Base-by-base conservation (phyloP, 1,140 invertebrate species). In the Hycleus cichorii region DNA sequence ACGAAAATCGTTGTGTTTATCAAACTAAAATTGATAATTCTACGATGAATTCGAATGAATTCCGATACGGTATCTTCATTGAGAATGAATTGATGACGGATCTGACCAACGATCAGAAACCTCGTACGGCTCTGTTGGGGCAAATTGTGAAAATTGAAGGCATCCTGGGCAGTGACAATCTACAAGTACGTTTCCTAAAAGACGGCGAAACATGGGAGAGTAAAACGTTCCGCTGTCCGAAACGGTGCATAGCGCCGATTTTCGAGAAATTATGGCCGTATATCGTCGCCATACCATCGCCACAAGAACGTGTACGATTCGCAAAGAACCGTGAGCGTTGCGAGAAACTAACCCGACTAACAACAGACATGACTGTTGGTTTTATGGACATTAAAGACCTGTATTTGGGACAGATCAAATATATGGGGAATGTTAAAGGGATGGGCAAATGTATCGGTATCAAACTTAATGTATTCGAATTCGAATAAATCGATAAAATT, bases 371-470 rank as follows among this genome's bases (percentile, higher is more conserved):
- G 46, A 59, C 71, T 49, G 68, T 78, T 4, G 69, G 67, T 32
- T 72, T 76, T 46, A 61, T 58, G 25, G 67, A 66, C 49, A 60
- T 57, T 24, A 65, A 68, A 56, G 74, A 64, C 59, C 66, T 75
- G 49, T 69, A 57, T 58, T 64, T 72, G 53, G 74, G 71, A 25
- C 72, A 70, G 50, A 72, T 82, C 53, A 80, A 74, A 64, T 81
- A 75, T 61, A 78, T 80, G 49, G 80, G 80, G 32, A 67, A 68
- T 57, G 78, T 81, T 44, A 64, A 71, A 52, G 76, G 80, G 51
- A 62, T 80, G 18, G 79, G 79, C 40, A 75, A 77, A 67, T 80
- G 80, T 64, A 80, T 79, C 72, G 80, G 78, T 26, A 68, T 83
- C 53, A 77, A 81, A 63, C 58, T 82, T 63, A 67, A 78, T 75